Evolutionary conservation across 2,113 vertebrate species (phyloP).

Genomic region (Forbesichthys agassizii): DNA sequence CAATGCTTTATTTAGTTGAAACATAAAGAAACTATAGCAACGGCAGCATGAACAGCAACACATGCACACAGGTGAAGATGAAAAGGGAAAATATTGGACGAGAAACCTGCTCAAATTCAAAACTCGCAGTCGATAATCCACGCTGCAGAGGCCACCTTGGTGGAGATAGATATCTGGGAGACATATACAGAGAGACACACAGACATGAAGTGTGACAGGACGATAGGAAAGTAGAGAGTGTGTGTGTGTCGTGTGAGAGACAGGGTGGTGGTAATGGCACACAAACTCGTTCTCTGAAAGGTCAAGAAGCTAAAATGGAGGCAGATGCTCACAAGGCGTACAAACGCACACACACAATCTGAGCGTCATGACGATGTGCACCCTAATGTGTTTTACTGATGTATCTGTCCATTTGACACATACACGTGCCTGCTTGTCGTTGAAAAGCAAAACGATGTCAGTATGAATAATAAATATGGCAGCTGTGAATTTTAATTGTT

Average conservation of each 20-base stretch:
- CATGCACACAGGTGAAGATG: constrained; percentile 57
- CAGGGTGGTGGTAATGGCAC: not conserved
- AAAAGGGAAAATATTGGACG: constrained; percentile 58
- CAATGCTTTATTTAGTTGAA: constrained; percentile 56
- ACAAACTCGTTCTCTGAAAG: not conserved
- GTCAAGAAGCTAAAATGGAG: not conserved
- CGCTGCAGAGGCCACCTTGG: not conserved
- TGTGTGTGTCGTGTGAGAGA: not conserved
- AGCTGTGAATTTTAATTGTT: constrained; percentile 75
- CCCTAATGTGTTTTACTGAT: constrained; percentile 10
- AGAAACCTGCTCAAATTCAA: not conserved
- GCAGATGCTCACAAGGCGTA: not conserved
- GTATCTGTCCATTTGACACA: constrained; percentile 51
- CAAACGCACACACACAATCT: not conserved
- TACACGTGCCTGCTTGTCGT: constrained; percentile 43
- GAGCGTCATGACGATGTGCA: not conserved
- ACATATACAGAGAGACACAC: constrained; percentile 10
- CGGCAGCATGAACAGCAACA: constrained; percentile 46
- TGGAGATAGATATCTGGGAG: constrained; percentile 18
- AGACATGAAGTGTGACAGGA: not conserved
- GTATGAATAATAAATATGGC: constrained; percentile 72
- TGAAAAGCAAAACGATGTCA: constrained; percentile 45
- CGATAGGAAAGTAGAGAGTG: constrained; percentile 1
- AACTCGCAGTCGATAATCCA: constrained; percentile 49
- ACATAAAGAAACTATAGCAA: constrained; percentile 64